Percentiles rank a stretch among this genome's conserved stretches.
These are phyloP conservation scores for Lycodopsis pacificus DNA, from an alignment of 2,797 vertebrate genomes.

Conservation along the genomic window DNA sequence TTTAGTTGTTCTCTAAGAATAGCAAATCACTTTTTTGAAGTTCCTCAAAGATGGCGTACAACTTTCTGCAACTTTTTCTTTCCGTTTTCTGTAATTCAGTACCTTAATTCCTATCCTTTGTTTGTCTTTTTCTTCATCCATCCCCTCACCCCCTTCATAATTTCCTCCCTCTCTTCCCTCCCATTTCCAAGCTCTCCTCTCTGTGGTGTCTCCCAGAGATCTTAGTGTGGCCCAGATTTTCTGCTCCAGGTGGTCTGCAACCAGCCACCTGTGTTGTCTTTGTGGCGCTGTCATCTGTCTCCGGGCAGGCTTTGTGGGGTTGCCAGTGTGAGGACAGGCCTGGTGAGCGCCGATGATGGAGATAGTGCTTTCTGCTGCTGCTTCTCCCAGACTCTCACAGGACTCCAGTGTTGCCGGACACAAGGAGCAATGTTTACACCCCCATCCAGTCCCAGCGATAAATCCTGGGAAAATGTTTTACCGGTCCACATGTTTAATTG, in stretches of 20 bases:
- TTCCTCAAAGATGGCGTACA: neutral
- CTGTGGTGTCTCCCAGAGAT: conserved; percentile 61
- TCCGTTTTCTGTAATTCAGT: neutral
- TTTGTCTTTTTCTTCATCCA: conserved; percentile 21
- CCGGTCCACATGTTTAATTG: neutral
- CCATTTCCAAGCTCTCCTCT: conserved; percentile 39
- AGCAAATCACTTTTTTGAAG: neutral
- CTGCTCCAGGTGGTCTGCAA: conserved; percentile 82
- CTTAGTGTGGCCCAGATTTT: conserved; percentile 50
- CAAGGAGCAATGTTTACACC: conserved; percentile 56
- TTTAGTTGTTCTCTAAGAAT: neutral
- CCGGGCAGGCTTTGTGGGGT: conserved; percentile 80
- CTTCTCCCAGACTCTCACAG: conserved; percentile 69
- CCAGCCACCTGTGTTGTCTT: conserved; percentile 86
- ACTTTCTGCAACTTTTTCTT: neutral
- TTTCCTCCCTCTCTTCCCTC: conserved; percentile 1
- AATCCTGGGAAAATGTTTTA: conserved; percentile 50
- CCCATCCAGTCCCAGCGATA: conserved; percentile 20
- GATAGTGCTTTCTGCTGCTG: conserved; percentile 72
- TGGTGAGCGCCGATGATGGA: conserved; percentile 79
- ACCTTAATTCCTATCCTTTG: neutral
- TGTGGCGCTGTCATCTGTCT: conserved; percentile 85
- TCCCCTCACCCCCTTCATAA: neutral
- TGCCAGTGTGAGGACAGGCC: conserved; percentile 81
- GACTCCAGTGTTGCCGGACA: conserved; percentile 61